phyloP scores from a whole-genome alignment of 2,113 vertebrate genomes.

The Pseudopodoces humilis region DNA sequence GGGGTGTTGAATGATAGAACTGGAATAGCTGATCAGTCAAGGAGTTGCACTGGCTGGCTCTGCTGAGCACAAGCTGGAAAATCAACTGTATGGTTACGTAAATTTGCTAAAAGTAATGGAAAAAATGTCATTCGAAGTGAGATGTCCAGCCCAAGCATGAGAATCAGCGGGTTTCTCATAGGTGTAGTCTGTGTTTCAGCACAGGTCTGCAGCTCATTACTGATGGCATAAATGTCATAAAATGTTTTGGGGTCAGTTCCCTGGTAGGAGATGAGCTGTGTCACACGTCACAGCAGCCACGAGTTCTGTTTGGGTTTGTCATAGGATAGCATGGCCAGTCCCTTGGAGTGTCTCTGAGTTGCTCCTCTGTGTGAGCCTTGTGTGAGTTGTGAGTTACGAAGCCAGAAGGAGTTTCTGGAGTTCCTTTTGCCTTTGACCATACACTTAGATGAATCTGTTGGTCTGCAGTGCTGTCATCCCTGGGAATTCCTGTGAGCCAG shows the following conservation, averaged over 20 bases:
- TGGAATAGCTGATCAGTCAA: not conserved
- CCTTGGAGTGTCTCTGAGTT: not conserved
- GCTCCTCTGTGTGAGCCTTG: not conserved
- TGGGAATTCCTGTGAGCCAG: not conserved
- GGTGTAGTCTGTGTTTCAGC: not conserved
- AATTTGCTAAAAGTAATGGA: not conserved
- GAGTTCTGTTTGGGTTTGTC: not conserved
- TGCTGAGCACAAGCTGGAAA: not conserved
- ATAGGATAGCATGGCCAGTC: not conserved
- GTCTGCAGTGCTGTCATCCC: rapidly evolving
- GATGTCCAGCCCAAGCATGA: not conserved
- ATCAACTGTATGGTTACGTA: no score
- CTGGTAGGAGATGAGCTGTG: not conserved
- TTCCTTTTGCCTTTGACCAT: not conserved
- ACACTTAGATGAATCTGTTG: not conserved
- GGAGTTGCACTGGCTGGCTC: not conserved
- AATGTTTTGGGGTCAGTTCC: not conserved
- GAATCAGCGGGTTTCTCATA: no score
- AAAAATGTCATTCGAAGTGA: not conserved
- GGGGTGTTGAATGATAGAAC: not conserved
- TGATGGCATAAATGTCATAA: not conserved
- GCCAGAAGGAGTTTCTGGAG: not conserved
- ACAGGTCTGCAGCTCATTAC: not conserved
- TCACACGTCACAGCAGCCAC: rapidly evolving
- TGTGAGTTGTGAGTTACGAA: rapidly evolving